Evolutionary conservation across 2,113 vertebrate species (phyloP).

Genomic region (Varanus salvator): DNA sequence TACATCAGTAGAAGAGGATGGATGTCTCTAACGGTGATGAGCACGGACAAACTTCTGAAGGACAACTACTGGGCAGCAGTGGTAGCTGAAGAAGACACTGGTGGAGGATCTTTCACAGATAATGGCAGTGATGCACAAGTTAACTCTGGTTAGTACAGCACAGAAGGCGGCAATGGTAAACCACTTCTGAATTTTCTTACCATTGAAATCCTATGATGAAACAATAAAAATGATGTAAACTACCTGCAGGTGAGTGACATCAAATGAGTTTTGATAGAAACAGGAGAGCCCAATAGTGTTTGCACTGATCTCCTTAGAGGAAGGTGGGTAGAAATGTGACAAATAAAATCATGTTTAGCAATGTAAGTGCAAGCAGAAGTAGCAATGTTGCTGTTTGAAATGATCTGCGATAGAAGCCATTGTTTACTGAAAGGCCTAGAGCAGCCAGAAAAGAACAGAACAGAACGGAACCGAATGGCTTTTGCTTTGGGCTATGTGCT

Average conservation of each 20-base stretch:
- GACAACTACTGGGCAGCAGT: too few relatives aligned
- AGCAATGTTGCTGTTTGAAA: not conserved
- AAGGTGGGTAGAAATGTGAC: conserved; percentile 1
- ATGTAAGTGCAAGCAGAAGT: conserved; percentile 7
- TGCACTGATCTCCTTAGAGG: not conserved
- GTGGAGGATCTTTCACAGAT: too few relatives aligned
- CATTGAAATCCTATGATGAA: too few relatives aligned
- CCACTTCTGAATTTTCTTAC: too few relatives aligned
- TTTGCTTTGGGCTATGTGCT: conserved; percentile 21
- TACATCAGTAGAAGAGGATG: too few relatives aligned
- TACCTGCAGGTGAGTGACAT: not conserved
- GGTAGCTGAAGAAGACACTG: too few relatives aligned
- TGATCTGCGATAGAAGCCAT: not conserved
- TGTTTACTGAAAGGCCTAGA: not conserved
- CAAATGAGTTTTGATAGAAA: not conserved
- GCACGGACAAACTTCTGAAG: too few relatives aligned
- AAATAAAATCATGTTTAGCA: conserved; percentile 32
- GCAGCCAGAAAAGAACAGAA: not conserved
- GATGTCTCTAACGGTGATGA: too few relatives aligned
- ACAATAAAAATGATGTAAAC: too few relatives aligned
- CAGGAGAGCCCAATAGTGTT: not conserved
- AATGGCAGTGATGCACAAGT: too few relatives aligned
- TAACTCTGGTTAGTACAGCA: too few relatives aligned
- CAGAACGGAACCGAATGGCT: conserved; percentile 24
- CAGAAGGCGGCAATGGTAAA: too few relatives aligned